phyloP scores from a whole-genome alignment of 2,797 vertebrate species.

The Acipenser oxyrinchus region DNA sequence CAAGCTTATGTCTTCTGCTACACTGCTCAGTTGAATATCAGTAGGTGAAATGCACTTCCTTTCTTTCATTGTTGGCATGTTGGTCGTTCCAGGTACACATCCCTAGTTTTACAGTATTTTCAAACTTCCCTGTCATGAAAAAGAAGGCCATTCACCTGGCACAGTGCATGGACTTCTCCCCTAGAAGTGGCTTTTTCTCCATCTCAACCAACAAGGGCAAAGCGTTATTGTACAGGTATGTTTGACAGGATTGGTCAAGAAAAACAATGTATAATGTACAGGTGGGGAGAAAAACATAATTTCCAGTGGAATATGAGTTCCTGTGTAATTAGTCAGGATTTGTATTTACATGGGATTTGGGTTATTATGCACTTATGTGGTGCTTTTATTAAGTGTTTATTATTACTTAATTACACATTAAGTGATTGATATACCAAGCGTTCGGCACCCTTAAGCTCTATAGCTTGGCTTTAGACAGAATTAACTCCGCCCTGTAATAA shows the following conservation, averaged over 20 bases:
- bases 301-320: neutral
- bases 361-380: neutral
- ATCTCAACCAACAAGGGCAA: constrained; percentile 83
- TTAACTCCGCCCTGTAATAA: too few species aligned
- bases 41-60: neutral
- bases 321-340: neutral
- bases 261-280: neutral
- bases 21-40: too few species aligned
- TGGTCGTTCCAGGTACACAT: constrained; percentile 71
- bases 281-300: neutral
- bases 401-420: neutral
- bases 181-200: constrained; percentile 84
- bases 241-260: constrained; percentile 13
- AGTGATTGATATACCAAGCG: too few species aligned
- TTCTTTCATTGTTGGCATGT: neutral
- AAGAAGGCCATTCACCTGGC: constrained; percentile 59
- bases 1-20: too few species aligned
- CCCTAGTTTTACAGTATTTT: constrained; percentile 80
- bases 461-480: too few species aligned
- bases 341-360: neutral
- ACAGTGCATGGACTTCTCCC: constrained; percentile 81
- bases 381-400: neutral
- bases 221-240: constrained; percentile 80
- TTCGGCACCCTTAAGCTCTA: too few species aligned
- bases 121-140: constrained; percentile 77